A percentile compares a stretch with the other conserved stretches of the same genome.
These are phyloP conservation scores for Nesoenas mayeri DNA, from an alignment of 2,113 vertebrate genomes.

Conservation along the genomic window DNA sequence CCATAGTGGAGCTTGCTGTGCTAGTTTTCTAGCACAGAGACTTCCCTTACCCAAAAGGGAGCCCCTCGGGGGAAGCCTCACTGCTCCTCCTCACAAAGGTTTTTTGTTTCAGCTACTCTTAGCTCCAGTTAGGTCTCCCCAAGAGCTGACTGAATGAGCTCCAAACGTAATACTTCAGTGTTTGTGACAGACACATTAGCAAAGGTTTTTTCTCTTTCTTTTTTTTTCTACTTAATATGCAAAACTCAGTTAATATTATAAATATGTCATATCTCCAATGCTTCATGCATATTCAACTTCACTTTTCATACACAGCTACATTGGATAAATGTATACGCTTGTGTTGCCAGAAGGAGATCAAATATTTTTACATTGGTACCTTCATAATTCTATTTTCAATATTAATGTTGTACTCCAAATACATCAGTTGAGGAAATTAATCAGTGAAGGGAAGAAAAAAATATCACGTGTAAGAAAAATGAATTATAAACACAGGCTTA, in stretches of 20 bases:
- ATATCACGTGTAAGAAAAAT: not conserved
- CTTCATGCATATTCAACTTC: not conserved
- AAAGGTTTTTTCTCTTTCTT: not conserved
- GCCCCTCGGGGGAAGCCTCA: not conserved
- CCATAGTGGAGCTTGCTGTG: not conserved
- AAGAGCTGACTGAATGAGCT: not conserved
- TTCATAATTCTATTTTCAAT: conserved; percentile 7
- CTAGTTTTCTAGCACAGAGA: not conserved
- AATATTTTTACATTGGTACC: not conserved
- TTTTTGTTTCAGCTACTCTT: not conserved
- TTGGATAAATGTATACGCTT: not conserved
- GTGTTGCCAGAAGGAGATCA: not conserved
- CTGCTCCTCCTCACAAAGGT: not conserved
- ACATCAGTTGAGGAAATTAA: conserved; percentile 2
- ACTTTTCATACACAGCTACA: not conserved
- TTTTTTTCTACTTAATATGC: not conserved
- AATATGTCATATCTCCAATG: not conserved
- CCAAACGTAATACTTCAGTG: not conserved
- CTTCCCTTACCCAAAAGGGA: not conserved
- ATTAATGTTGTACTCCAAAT: not conserved
- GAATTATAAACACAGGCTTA: not conserved
- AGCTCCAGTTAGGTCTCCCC: not conserved
- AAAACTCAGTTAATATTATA: not conserved
- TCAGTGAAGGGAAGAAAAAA: not conserved
- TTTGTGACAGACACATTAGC: not conserved